Evolutionary conservation across 2,888 invertebrate species (phyloP), one percentile per base, ranked within the genome.

Genomic region (Encarsia formosa): DNA sequence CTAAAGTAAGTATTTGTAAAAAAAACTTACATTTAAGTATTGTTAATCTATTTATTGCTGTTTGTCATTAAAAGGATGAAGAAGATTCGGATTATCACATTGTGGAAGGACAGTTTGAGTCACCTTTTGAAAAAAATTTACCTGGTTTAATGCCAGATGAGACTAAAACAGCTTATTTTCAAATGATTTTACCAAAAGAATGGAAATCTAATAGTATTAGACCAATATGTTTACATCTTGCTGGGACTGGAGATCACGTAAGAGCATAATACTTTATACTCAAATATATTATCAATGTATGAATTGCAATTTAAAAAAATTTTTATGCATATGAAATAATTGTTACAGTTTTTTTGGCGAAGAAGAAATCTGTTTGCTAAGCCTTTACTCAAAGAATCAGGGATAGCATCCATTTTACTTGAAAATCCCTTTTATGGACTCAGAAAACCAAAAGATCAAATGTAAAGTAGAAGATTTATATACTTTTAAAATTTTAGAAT

Each of bases 201-300:
- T 96, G 95, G 94, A 75, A 71, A 46, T 79, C 79, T 0, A 75
- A 82, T 50, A 77, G 81, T 58, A 76, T 78, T 16, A 88, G 87
- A 67, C 93, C 93, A 3, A 80, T 97, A 31, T 96, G 96, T 72
- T 80, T 99, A 58, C 97, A 98, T 70, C 79, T 98, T 60, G 97
- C 98, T 23, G 97, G 97, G 24, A 99, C 99, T 35, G 99, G 98
- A 38, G 98, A 99, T 78, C 98, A 99, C 80, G 93, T 93, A 79
- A 79, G 84, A n/a, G n/a, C n/a, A n/a, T n/a, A n/a, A n/a, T n/a
- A n/a, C n/a, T n/a, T n/a, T n/a, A n/a, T n/a, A n/a, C n/a, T n/a
- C n/a, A n/a, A n/a, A n/a, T n/a, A n/a, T n/a, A n/a, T n/a, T n/a
- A n/a, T n/a, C n/a, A n/a, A n/a, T n/a, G n/a, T n/a, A n/a, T n/a